A percentile compares a stretch with the other conserved stretches of the same genome.
phyloP scores from a whole-genome alignment of 2,113 vertebrate genomes.

The Oophaga pumilio region DNA sequence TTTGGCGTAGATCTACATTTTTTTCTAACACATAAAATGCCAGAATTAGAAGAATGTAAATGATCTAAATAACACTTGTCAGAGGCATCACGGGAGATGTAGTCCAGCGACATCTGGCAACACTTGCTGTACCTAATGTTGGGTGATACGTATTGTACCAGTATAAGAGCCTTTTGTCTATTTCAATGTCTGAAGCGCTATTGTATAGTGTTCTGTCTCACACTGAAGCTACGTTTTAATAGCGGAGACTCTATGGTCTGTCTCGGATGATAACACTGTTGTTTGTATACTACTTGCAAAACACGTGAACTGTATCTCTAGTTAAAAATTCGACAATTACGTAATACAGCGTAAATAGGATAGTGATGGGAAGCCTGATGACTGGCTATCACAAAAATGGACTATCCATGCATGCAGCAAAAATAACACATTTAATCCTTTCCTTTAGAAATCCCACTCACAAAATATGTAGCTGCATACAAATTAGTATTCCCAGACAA shows the following conservation, averaged over 20 bases:
- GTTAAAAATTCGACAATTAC: not conserved
- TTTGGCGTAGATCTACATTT: not conserved
- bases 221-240: not conserved
- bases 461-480: not conserved
- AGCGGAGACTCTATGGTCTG: not conserved
- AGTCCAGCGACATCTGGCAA: not conserved
- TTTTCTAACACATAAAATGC: not conserved
- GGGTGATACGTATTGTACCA: constrained; percentile 14
- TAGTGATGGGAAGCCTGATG: not conserved
- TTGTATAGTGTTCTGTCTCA: not conserved
- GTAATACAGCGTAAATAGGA: not conserved
- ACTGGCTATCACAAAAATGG: not conserved
- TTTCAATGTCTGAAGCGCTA: not conserved
- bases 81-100: not conserved
- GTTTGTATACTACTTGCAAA: not conserved
- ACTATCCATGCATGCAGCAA: not conserved
- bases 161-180: not conserved
- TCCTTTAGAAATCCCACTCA: not conserved
- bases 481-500: not conserved
- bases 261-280: not conserved
- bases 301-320: not conserved
- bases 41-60: not conserved
- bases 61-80: not conserved
- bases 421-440: not conserved
- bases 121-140: not conserved